Evolutionary conservation across 2,113 vertebrate species (phyloP), one percentile per base, ranked within the genome.

Genomic region (Melierax canorus): DNA sequence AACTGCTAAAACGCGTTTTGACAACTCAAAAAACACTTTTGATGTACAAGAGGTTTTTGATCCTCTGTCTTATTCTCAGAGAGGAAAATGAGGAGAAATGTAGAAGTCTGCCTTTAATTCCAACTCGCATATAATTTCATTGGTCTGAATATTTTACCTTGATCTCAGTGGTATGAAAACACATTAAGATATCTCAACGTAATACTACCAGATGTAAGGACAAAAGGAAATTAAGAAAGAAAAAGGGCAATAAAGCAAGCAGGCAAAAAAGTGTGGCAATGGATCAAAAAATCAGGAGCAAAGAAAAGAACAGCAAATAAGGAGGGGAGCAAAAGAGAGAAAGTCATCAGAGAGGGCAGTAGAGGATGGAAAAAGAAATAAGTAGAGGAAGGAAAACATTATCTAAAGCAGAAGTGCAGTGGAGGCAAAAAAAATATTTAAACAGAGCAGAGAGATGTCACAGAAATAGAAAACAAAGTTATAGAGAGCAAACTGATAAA

Each of bases 331-430:
- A 86, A 90, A 83, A 79, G 38, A 86, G 38, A 87, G 26, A 80
- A 92, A 94, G 67, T 55, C 62, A 95, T 94, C 79, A 93, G 79
- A 96, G 59, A 90, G 92, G 72, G 90, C 34, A 94, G n/a, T 7
- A 92, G 79, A 90, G 86, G 53, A 90, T 86, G 88, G 63, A 95
- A 92, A 94, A 91, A 86, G 63, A 95, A 94, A 88, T 92, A 90
- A 91, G 34, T 58, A 92, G 53, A 73, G 45, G 39, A 92, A 88
- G 27, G 21, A 16, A 92, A 23, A 46, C 34, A 89, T 88, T 72
- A 75, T 66, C 72, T 74, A 77, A 73, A 67, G 43, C 34, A 78
- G 67, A 86, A 94, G 55, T 60, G 68, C 79, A 93, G 23, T 43
- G 38, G 39, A 86, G 68, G 63, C 29, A 92, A 86, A 85, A 91